phyloP scores from a whole-genome alignment of 1,140 invertebrate genomes.

The Scylla paramamosain region DNA sequence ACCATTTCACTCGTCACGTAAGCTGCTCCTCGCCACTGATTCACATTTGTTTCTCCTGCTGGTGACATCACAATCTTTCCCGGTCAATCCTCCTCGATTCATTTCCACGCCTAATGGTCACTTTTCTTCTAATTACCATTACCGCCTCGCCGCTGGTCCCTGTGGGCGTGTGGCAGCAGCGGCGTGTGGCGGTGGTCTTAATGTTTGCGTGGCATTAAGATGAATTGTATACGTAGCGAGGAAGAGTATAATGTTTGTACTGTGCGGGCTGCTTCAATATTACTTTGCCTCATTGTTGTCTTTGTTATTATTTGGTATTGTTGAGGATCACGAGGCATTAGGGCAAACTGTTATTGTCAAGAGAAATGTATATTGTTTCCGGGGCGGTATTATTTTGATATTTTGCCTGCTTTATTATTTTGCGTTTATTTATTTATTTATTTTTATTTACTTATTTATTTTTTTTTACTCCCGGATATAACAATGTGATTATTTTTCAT shows the following conservation, averaged over 20 bases:
- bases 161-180: background rate
- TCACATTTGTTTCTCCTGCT: background rate
- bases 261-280: too few relatives aligned
- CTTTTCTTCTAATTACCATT: background rate
- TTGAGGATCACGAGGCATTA: background rate
- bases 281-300: too few relatives aligned
- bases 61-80: background rate
- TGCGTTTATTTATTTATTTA: background rate
- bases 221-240: too few relatives aligned
- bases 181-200: background rate
- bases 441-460: background rate
- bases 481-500: background rate
- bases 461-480: background rate
- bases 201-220: too few relatives aligned
- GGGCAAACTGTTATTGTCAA: background rate
- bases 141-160: background rate
- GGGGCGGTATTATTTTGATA: background rate
- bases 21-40: background rate
- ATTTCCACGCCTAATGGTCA: background rate
- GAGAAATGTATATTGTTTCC: background rate
- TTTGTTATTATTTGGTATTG: too few relatives aligned
- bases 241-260: too few relatives aligned
- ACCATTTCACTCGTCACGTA: background rate
- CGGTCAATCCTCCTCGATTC: background rate
- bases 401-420: background rate